Percentiles rank a stretch among this genome's conserved stretches.
Evolutionary conservation across 2,797 vertebrate genomes (phyloP).

Genomic region (Karalla daura): DNA sequence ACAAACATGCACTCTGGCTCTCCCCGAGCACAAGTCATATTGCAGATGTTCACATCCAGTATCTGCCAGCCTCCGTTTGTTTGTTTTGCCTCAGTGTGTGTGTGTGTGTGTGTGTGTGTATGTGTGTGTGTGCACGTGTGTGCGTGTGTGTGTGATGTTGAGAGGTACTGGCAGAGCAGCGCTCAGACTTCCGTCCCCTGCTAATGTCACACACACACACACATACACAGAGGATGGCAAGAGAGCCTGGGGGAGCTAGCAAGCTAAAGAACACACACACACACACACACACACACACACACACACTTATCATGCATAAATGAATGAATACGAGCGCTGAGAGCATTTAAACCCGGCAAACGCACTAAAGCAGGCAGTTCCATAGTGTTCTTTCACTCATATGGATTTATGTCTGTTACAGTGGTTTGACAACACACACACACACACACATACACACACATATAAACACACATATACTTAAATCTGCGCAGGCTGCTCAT

Average conservation of each 20-base stretch:
- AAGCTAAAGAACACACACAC: slow-evolving; percentile 12
- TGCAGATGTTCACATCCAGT: slow-evolving; percentile 73
- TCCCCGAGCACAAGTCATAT: slow-evolving; percentile 47
- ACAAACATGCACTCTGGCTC: slow-evolving; percentile 22
- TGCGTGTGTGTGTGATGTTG: slow-evolving; percentile 53
- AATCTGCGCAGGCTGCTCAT: slow-evolving; percentile 12
- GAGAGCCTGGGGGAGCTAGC: slow-evolving; percentile 52
- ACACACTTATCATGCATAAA: slow-evolving; percentile 48
- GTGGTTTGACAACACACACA: not conserved
- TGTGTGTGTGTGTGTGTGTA: slow-evolving; percentile 6
- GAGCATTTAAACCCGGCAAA: slow-evolving; percentile 48
- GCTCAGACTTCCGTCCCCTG: slow-evolving; percentile 59
- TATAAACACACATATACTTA: not conserved
- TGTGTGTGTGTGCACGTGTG: slow-evolving; percentile 23
- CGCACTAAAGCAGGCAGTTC: slow-evolving; percentile 17
- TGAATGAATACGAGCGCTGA: slow-evolving; percentile 47
- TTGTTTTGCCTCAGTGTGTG: slow-evolving; percentile 35
- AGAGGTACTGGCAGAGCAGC: slow-evolving; percentile 68
- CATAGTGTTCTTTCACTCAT: slow-evolving; percentile 21
- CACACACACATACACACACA: slow-evolving; percentile 24
- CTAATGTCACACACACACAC: slow-evolving; percentile 73
- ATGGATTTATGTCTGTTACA: slow-evolving; percentile 25
- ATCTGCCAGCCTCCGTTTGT: slow-evolving; percentile 56
- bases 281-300: slow-evolving; percentile 7
- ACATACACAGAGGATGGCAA: slow-evolving; percentile 53